These are phyloP conservation scores for Hafferia zeledoni DNA, from an alignment of 2,797 vertebrate species.

Conservation along the genomic window DNA sequence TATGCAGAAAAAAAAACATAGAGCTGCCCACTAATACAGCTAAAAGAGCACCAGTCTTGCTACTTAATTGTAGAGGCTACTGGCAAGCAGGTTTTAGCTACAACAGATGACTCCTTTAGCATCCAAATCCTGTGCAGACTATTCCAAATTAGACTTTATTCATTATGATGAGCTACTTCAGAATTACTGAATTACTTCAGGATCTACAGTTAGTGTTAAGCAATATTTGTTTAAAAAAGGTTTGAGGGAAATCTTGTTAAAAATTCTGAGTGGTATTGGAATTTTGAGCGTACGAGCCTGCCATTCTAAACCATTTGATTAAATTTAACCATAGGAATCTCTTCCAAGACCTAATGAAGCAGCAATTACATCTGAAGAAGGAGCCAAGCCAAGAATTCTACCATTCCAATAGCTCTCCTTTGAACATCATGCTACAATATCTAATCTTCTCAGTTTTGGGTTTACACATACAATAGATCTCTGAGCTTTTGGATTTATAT, in stretches of 20 bases:
- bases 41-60: slow-evolving; percentile 59
- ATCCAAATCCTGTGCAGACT: slow-evolving; percentile 25
- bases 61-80: slow-evolving; percentile 63
- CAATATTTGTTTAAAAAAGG: slow-evolving; percentile 63
- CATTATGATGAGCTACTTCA: slow-evolving; percentile 15
- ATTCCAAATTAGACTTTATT: slow-evolving; percentile 53
- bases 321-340: slow-evolving; percentile 94
- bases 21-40: slow-evolving; percentile 33
- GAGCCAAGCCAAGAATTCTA: slow-evolving; percentile 77
- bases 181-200: slow-evolving; percentile 43
- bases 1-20: slow-evolving; percentile 8
- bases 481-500: slow-evolving; percentile 32
- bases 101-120: slow-evolving; percentile 64
- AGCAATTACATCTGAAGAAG: slow-evolving; percentile 91
- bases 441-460: slow-evolving; percentile 61
- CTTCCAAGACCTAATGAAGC: slow-evolving; percentile 96
- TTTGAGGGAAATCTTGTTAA: slow-evolving; percentile 66
- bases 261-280: slow-evolving; percentile 81
- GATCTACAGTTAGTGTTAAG: slow-evolving; percentile 52
- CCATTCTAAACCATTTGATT: slow-evolving; percentile 94
- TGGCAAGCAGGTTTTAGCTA: slow-evolving; percentile 60
- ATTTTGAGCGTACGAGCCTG: slow-evolving; percentile 86
- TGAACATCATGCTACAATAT: slow-evolving; percentile 74
- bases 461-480: slow-evolving; percentile 28
- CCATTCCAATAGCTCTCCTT: slow-evolving; percentile 76